Evolutionary conservation across 1,140 invertebrate species (phyloP), one percentile per base, ranked within the genome.

Genomic region (Protaetia brevitarsis): DNA sequence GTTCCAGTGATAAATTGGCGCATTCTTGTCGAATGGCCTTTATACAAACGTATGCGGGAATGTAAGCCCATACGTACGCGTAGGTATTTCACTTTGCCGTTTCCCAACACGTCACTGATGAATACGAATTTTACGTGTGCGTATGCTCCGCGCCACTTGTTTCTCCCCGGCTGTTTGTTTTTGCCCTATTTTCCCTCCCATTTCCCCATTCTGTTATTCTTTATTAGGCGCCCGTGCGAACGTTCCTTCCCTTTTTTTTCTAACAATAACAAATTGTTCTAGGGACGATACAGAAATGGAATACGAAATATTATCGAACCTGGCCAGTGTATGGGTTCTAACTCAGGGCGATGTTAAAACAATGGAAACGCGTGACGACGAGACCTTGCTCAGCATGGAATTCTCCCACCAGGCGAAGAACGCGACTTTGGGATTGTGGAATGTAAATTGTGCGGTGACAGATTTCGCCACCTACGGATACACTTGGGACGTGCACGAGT

Each of bases 231-330:
- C 57, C 23, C 19, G 3, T 59, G 23, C 4, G 5, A 11, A 59
- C 11, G 5, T 23, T 23, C 1, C 41, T 3, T 10, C 7, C 19
- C 2, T 41, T 30, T 69, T 13, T 51, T 23, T 51, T 51, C 19
- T 51, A 51, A 51, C 5, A 51, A 51, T 51, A 51, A 10, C 16
- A 21, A 51, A 23, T 51, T 27, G 23, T 72, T 71, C 16, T 72
- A 89, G 87, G 45, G 85, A 88, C 71, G 85, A 85, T 3, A 82
- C 79, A 13, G 87, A 88, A 72, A 76, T 87, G 41, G 86, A 88
- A 72, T 88, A 88, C 75, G 84, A 84, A 67, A 79, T 88, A 13
- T 83, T 85, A 66, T 89, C 87, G 0, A 81, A 83, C 65, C 77
- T 88, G 10, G 80, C 87, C 19, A 80, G 80, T 13, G 80, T 86